Evolutionary conservation across 2,888 invertebrate genomes (phyloP), one percentile per base, ranked within the genome.

Genomic region (Pseudanteris insignis): DNA sequence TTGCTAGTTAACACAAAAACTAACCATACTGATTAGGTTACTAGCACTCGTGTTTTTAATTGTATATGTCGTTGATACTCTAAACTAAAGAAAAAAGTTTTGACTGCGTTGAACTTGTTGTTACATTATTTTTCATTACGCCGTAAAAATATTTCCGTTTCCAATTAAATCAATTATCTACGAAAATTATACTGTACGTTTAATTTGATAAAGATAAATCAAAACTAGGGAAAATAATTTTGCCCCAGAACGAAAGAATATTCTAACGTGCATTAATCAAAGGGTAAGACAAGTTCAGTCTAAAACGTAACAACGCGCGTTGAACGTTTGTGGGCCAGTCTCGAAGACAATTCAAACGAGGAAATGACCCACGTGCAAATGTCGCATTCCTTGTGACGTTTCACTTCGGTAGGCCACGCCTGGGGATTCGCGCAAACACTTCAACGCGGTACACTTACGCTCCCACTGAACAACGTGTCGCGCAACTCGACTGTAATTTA

Each of bases 391-490:
- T 25, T 28, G 32, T 8, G 18, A 44, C 26, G 37, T 29, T 32
- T 46, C 36, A 25, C 36, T 47, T 36, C 41, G 21, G 34, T 8
- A 18, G 13, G 40, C 40, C 46, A 41, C 24, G 15, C 44, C 10
- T 8, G 28, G 21, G 12, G 36, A 40, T 41, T 46, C 47, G 40
- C 12, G 29, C 44, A 40, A 53, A 59, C 41, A 11, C 36, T 50
- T 13, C 18, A 8, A 25, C 18, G 33, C 34, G 34, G 24, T n/a
- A n/a, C 40, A 15, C 24, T 47, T 25, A 33, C 21, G 32, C 51
- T 60, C 53, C 46, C 59, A 40, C 25, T 47, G 47, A 47, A 53
- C 47, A 53, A 47, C 47, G 29, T 10, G 41, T 40, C 14, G 33
- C 41, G 36, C 29, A 9, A 34, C 34, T 15, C 32, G 6, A 12